Conservation (phyloP, 2,113 vertebrate genomes). For the Phodopus roborovskii region DNA sequence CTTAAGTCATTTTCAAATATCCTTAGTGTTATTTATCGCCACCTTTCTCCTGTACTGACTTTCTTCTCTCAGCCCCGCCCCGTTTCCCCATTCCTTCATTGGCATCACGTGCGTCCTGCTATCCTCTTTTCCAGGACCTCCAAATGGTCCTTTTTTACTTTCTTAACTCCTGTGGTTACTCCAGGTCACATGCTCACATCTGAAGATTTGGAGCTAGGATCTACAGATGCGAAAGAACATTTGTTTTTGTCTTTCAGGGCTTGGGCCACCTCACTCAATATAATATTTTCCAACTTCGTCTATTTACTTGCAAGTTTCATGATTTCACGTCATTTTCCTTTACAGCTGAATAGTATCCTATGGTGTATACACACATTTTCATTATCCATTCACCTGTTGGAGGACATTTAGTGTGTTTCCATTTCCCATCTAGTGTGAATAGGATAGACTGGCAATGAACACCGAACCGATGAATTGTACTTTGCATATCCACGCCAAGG, state of each 20-base stretch:
- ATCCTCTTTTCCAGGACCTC: background rate
- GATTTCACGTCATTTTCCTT: background rate
- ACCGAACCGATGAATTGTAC: background rate
- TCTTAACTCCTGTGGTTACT: background rate
- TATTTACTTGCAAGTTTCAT: background rate
- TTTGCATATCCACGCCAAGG: background rate
- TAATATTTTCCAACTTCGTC: background rate
- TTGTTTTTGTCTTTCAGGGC: too few relatives aligned
- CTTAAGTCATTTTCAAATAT: background rate
- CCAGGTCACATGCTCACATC: background rate
- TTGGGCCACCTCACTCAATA: background rate
- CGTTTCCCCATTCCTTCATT: background rate
- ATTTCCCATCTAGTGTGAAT: background rate
- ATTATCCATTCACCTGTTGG: background rate
- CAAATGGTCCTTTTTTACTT: background rate
- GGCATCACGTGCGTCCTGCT: too few relatives aligned
- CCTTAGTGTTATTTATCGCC: background rate
- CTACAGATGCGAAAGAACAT: too few relatives aligned
- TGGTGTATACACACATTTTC: background rate
- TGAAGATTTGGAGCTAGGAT: background rate
- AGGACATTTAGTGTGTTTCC: background rate
- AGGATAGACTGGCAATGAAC: background rate
- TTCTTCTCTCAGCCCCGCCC: background rate
- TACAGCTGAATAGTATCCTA: background rate
- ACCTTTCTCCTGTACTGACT: background rate